These are phyloP conservation scores for Rhinoptilus africanus DNA, from an alignment of 2,113 vertebrate species.

Conservation along the genomic window DNA sequence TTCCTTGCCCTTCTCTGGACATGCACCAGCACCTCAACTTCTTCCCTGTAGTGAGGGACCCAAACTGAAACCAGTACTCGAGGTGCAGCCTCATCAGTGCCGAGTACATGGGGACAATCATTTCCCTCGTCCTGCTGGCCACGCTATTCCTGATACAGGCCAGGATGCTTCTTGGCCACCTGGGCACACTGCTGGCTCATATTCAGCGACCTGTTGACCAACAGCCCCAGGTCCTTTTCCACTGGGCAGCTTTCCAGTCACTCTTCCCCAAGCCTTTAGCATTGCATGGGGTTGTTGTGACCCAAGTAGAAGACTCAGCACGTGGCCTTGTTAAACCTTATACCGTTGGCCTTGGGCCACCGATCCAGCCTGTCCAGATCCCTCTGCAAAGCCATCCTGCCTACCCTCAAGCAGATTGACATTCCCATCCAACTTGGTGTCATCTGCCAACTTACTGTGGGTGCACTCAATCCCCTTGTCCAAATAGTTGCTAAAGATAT, in stretches of 20 bases:
- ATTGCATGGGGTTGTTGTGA: not conserved
- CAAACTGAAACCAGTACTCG: not conserved
- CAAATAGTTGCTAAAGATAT: not conserved
- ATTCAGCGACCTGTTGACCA: rapidly evolving
- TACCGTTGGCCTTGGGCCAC: rapidly evolving
- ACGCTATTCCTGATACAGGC: not conserved
- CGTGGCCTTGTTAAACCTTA: not conserved
- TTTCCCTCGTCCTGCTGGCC: not conserved
- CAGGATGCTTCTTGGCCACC: not conserved
- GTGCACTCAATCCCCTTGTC: rapidly evolving
- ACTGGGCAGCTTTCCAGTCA: not conserved
- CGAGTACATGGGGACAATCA: rapidly evolving
- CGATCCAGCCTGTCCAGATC: not conserved
- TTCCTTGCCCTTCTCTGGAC: not conserved
- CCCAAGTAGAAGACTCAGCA: not conserved
- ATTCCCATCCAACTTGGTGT: not conserved
- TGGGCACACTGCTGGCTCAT: not conserved
- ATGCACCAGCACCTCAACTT: not conserved
- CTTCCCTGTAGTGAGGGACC: too few species aligned
- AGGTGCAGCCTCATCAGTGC: not conserved
- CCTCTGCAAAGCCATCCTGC: not conserved
- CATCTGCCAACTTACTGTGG: not conserved
- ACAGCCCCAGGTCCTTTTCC: not conserved
- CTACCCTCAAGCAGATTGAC: not conserved
- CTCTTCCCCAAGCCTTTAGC: not conserved